These are phyloP conservation scores for Plebejus melissa DNA, from an alignment of 2,888 invertebrate species.

Conservation along the genomic window DNA sequence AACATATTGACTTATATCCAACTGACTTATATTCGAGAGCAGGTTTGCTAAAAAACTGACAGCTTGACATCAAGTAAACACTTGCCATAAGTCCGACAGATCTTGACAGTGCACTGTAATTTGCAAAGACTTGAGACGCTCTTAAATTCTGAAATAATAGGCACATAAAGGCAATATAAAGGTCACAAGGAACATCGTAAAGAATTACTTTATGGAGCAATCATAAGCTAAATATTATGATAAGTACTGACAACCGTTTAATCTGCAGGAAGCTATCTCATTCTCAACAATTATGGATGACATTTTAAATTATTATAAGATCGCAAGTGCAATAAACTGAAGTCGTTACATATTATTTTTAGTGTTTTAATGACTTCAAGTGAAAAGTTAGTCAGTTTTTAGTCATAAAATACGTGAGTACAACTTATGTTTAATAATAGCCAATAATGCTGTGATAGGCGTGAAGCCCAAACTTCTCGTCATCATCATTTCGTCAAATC, in stretches of 20 bases:
- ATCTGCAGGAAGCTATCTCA: slow-evolving; percentile 20
- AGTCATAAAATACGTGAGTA: too few relatives aligned
- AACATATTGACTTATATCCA: neutral
- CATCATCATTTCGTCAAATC: too few relatives aligned
- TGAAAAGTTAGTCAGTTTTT: neutral
- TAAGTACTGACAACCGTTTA: slow-evolving; percentile 18
- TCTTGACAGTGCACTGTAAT: neutral
- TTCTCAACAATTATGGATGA: slow-evolving; percentile 9
- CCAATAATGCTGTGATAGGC: too few relatives aligned
- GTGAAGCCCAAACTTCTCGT: too few relatives aligned
- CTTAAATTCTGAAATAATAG: slow-evolving; percentile 10
- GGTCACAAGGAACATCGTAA: neutral
- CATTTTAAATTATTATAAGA: slow-evolving; percentile 1
- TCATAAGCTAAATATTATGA: slow-evolving; percentile 21
- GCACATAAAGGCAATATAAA: neutral
- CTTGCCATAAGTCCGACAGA: neutral
- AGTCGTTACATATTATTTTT: neutral
- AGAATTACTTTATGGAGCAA: slow-evolving; percentile 18
- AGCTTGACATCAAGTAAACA: neutral
- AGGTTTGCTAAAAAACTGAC: neutral
- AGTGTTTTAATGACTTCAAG: neutral
- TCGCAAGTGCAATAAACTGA: neutral
- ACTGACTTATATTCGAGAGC: neutral
- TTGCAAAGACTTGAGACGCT: neutral
- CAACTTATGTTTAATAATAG: too few relatives aligned